A percentile compares a stretch with the other conserved stretches of the same genome.
Conservation (phyloP, 2,888 invertebrate genomes). For the Drosophila ezoana region DNA sequence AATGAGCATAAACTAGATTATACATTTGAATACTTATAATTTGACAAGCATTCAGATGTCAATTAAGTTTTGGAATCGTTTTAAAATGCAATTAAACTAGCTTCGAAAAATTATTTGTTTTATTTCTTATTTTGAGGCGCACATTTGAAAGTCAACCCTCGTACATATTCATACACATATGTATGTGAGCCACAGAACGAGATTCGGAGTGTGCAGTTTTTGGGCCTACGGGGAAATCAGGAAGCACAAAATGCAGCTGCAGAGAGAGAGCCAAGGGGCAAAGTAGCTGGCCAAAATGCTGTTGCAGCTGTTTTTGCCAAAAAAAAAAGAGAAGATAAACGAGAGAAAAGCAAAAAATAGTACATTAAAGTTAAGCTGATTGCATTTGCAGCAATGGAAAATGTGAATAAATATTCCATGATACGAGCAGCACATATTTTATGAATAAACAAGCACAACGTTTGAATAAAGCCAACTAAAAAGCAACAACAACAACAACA, state of each 20-base stretch:
- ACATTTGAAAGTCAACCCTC: neutral
- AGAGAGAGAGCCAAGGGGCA: conserved; percentile 9
- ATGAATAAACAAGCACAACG: conserved; percentile 42
- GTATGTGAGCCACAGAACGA: conserved; percentile 8
- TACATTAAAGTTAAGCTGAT: conserved; percentile 56
- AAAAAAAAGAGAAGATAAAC: neutral
- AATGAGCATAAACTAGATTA: too few species aligned
- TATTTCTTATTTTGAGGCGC: too few species aligned
- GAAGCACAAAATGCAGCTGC: conserved; percentile 22
- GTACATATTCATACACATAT: conserved; percentile 4
- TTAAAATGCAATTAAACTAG: too few species aligned
- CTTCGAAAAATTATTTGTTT: too few species aligned
- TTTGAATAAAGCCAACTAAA: conserved; percentile 19
- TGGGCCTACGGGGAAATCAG: conserved; percentile 54
- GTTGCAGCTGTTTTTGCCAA: conserved; percentile 29
- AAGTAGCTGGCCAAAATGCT: conserved; percentile 17
- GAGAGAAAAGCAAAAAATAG: conserved; percentile 7
- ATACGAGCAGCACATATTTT: conserved; percentile 37
- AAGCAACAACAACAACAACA: conserved; percentile 10
- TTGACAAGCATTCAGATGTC: too few species aligned
- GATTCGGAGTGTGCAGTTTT: conserved; percentile 26
- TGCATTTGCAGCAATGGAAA: conserved; percentile 57
- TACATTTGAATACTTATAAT: too few species aligned
- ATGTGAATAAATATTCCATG: conserved; percentile 55
- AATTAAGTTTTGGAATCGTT: too few species aligned